phyloP scores from a whole-genome alignment of 1,140 invertebrate genomes.

The Apis laboriosa region DNA sequence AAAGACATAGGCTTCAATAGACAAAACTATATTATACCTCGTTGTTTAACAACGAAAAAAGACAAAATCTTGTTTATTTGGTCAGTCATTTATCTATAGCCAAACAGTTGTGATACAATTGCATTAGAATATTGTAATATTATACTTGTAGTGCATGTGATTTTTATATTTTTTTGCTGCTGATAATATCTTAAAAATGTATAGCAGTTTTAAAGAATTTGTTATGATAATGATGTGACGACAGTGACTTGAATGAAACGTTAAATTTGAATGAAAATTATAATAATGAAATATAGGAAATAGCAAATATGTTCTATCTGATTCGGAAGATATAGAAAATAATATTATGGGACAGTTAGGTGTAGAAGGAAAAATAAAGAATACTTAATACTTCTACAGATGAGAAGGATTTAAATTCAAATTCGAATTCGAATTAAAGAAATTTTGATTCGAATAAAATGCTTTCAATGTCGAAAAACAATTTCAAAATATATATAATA shows the following conservation, averaged over 20 bases:
- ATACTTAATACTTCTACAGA: constrained; percentile 5
- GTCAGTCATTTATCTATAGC: too few relatives aligned
- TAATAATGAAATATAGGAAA: background rate
- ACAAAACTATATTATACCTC: too few relatives aligned
- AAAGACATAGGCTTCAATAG: too few relatives aligned
- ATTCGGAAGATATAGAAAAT: constrained; percentile 13
- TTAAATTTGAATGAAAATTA: background rate
- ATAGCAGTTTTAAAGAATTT: background rate
- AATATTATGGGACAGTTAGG: background rate
- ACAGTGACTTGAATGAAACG: too few relatives aligned
- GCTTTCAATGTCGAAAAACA: background rate
- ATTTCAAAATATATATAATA: too few relatives aligned
- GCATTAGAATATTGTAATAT: too few relatives aligned
- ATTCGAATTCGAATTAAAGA: background rate
- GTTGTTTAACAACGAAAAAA: too few relatives aligned
- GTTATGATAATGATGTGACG: background rate
- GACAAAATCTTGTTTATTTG: too few relatives aligned
- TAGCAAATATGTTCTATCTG: background rate
- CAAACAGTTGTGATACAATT: too few relatives aligned
- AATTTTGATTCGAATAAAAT: background rate
- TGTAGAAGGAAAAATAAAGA: constrained; percentile 20
- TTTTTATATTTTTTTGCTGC: too few relatives aligned
- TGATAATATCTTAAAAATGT: background rate
- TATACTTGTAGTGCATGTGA: too few relatives aligned
- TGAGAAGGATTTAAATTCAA: constrained; percentile 24